Percentiles rank a stretch among this genome's conserved stretches.
Evolutionary conservation across 2,113 vertebrate genomes (phyloP).

Genomic region (Callospermophilus lateralis): DNA sequence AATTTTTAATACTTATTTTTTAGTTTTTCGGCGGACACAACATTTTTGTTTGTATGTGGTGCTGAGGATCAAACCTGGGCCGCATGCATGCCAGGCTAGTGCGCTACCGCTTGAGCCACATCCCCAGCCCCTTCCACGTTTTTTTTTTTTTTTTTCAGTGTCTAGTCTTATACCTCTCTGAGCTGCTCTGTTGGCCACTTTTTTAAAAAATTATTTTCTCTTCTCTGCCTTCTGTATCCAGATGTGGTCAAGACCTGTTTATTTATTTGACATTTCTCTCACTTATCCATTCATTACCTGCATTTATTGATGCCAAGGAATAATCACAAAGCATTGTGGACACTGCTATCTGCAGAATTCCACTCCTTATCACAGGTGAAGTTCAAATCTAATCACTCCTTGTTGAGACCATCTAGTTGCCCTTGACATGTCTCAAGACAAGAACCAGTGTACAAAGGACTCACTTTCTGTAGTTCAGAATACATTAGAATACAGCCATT

Average conservation of each 20-base stretch:
- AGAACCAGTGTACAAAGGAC: neutral
- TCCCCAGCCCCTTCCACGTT: no score
- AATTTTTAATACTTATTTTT: no score
- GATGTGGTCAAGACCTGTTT: neutral
- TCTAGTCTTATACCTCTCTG: neutral
- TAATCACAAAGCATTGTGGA: neutral
- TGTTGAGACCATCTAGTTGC: neutral
- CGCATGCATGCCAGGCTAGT: no score
- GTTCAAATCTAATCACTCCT: neutral
- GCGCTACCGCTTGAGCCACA: no score
- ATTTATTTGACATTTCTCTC: neutral
- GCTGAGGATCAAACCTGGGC: no score
- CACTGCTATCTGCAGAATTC: neutral
- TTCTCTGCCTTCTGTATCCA: slow-evolving; percentile 7
- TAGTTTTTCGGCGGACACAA: no score
- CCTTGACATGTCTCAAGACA: neutral
- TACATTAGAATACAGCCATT: neutral
- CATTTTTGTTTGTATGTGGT: no score
- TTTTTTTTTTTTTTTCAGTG: neutral
- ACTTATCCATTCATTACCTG: neutral
- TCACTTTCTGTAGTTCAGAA: neutral
- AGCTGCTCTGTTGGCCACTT: neutral
- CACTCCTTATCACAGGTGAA: neutral
- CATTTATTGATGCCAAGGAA: neutral
- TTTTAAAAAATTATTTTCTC: neutral